Evolutionary conservation across 2,113 vertebrate genomes (phyloP).

Genomic region (Lathamus discolor): DNA sequence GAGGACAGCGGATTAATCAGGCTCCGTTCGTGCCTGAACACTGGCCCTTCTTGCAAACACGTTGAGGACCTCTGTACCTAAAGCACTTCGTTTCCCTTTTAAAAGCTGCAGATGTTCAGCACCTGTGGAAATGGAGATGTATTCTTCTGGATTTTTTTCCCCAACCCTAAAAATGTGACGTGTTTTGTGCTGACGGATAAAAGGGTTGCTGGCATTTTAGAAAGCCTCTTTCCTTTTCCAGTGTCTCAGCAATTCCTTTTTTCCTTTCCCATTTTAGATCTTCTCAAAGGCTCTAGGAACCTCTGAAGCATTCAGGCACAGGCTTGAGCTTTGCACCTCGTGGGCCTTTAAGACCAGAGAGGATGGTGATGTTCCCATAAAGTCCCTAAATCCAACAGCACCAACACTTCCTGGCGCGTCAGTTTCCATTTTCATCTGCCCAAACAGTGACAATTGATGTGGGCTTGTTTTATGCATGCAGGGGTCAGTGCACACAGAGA

Average conservation of each 20-base stretch:
- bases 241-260: background rate
- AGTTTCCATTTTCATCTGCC: background rate
- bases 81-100: background rate
- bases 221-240: background rate
- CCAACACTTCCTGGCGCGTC: rapidly evolving
- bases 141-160: rapidly evolving
- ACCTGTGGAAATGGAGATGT: background rate
- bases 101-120: background rate
- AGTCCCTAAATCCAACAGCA: background rate
- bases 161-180: background rate
- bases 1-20: background rate
- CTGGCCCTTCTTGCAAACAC: background rate
- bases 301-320: background rate
- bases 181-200: background rate
- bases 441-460: rapidly evolving
- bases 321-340: background rate
- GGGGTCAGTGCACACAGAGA: background rate
- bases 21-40: background rate
- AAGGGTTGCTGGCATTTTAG: background rate
- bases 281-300: background rate
- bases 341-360: background rate
- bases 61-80: background rate
- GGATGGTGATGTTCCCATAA: background rate
- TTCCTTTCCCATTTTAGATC: background rate
- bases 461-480: background rate